Evolutionary conservation across 2,797 vertebrate species (phyloP).

Genomic region (Coracias cyanogaster): DNA sequence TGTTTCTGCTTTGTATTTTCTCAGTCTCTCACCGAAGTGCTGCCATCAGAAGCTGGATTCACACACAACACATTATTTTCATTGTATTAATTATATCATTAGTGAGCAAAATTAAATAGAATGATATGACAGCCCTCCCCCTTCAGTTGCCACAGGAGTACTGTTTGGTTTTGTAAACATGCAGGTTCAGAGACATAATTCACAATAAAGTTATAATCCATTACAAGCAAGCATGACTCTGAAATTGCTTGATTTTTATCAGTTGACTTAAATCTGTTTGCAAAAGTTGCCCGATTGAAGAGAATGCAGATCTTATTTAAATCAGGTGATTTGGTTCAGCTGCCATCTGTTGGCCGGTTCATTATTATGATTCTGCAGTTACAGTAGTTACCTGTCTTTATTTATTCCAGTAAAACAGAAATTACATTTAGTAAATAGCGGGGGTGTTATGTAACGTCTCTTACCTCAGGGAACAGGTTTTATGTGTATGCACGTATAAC

Average conservation of each 20-base stretch:
- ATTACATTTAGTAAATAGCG: conserved; percentile 73
- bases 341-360: conserved; percentile 83
- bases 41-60: conserved; percentile 60
- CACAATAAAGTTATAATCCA: conserved; percentile 67
- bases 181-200: conserved; percentile 32
- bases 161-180: conserved; percentile 67
- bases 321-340: conserved; percentile 81
- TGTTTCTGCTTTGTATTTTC: conserved; percentile 69
- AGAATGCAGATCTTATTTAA: conserved; percentile 75
- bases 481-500: not conserved
- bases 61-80: conserved; percentile 64
- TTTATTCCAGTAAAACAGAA: conserved; percentile 75
- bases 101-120: conserved; percentile 70
- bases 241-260: conserved; percentile 75
- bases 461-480: conserved; percentile 60
- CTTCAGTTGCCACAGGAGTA: conserved; percentile 42
- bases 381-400: conserved; percentile 78
- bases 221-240: conserved; percentile 70
- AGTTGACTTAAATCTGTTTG: conserved; percentile 78
- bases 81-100: conserved; percentile 63
- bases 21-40: conserved; percentile 60
- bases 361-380: conserved; percentile 76
- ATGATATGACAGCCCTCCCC: not conserved
- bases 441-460: conserved; percentile 69
- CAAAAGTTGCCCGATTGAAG: conserved; percentile 65